Evolutionary conservation across 2,888 invertebrate genomes (phyloP), one percentile per base, ranked within the genome.

Genomic region (Netelia virgata): DNA sequence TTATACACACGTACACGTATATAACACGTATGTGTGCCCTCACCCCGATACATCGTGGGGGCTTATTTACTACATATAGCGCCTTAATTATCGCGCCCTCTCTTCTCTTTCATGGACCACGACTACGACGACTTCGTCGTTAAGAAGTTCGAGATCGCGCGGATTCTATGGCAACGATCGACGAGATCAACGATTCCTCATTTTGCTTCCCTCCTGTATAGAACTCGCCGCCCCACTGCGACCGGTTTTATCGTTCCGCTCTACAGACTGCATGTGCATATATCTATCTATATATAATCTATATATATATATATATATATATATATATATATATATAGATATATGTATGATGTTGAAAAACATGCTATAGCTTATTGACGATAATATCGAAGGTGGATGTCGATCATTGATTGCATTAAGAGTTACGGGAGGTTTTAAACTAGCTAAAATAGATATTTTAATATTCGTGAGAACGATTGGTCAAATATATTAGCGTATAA

Each of bases 51-150:
- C 86, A 87, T 84, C 81, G 18, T 10, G 16, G 53, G 73, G 84
- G 78, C 83, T 85, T 90, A 90, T 91, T 91, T 91, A 90, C 91
- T 86, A 90, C 90, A 88, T 90, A 90, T 90, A 90, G 91, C 88
- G 89, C 91, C 92, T 92, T 93, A 93, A 93, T 93, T 93, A 93
- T 93, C 91, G 91, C 89, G 87, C 89, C 88, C 86, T 87, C 88
- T 89, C 50, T 90, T 88, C 88, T 89, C 90, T 88, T 86, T 87
- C 86, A 83, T 86, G 83, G 83, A 41, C 64, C 50, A 55, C 76
- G 59, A 64, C 73, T 43, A 76, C 76, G 70, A 83, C 61, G 63
- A 53, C 59, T 36, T 47, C 55, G 59, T 68, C 82, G 77, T 61
- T 14, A 55, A 63, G 64, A 36, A 82, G 6, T 69, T 28, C 23